Conservation (phyloP, 1,140 invertebrate species). For the Papilio machaon region DNA sequence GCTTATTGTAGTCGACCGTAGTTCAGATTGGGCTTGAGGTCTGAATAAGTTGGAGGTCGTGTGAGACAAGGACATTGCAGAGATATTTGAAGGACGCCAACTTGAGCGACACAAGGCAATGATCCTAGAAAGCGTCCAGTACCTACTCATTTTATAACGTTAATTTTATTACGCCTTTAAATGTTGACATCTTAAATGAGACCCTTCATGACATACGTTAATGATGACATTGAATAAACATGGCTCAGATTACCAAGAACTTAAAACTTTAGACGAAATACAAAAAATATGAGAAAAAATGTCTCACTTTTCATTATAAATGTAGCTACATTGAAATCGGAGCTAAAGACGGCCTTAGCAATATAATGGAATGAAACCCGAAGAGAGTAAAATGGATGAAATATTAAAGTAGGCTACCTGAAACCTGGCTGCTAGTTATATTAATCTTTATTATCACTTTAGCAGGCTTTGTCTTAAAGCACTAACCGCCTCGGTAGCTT, state of each 20-base stretch:
- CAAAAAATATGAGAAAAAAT: neutral
- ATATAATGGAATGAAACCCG: conserved; percentile 1
- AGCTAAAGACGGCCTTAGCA: neutral
- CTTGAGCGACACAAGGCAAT: neutral
- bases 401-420: conserved; percentile 26
- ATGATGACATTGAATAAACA: neutral
- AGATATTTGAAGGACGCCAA: neutral
- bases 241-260: neutral
- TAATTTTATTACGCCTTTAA: neutral
- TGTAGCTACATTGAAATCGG: neutral
- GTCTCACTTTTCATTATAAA: neutral
- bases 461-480: neutral
- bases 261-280: neutral
- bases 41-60: neutral
- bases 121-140: neutral
- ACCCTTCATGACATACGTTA: neutral
- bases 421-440: neutral
- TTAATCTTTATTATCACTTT: conserved; percentile 3
- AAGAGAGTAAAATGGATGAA: neutral
- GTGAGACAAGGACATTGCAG: neutral
- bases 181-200: neutral
- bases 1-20: neutral
- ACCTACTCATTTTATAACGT: neutral
- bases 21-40: neutral
- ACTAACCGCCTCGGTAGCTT: neutral